These are phyloP conservation scores for Spea hammondii DNA, from an alignment of 2,797 vertebrate genomes.

Conservation along the genomic window DNA sequence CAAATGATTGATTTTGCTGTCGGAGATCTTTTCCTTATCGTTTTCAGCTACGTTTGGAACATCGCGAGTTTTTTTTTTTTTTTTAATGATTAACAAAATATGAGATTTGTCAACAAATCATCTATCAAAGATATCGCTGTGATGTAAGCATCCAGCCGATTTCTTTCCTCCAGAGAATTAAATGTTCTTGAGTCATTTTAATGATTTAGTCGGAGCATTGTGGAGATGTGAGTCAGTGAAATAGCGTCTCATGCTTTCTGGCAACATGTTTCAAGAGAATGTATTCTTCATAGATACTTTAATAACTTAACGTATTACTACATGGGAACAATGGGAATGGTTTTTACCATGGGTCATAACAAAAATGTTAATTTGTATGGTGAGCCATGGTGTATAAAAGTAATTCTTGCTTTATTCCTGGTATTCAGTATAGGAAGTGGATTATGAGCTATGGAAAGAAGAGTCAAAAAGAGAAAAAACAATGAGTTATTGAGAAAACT, in stretches of 20 bases:
- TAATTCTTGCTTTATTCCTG: too few species aligned
- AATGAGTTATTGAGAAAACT: too few species aligned
- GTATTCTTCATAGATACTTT: too few species aligned
- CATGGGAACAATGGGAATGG: too few species aligned
- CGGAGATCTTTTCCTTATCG: conserved; percentile 16
- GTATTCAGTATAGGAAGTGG: too few species aligned
- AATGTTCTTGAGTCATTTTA: conserved; percentile 14
- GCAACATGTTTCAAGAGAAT: neutral
- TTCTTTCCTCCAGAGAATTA: neutral
- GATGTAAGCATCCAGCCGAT: neutral
- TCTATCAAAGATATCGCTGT: conserved; percentile 25
- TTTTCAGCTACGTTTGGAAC: conserved; percentile 15
- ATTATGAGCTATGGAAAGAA: too few species aligned
- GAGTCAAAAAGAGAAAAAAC: too few species aligned
- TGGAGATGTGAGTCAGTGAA: conserved; percentile 12
- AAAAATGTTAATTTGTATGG: too few species aligned
- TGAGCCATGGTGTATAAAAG: too few species aligned
- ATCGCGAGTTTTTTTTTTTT: conserved; percentile 7
- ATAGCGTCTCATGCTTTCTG: neutral
- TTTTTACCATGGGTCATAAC: too few species aligned
- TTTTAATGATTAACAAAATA: conserved; percentile 42
- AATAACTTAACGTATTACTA: too few species aligned
- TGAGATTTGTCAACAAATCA: conserved; percentile 28
- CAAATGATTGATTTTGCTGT: conserved; percentile 32
- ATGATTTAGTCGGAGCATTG: conserved; percentile 19